Base-by-base conservation (phyloP, 1,140 invertebrate genomes). In the Diprion similis region DNA sequence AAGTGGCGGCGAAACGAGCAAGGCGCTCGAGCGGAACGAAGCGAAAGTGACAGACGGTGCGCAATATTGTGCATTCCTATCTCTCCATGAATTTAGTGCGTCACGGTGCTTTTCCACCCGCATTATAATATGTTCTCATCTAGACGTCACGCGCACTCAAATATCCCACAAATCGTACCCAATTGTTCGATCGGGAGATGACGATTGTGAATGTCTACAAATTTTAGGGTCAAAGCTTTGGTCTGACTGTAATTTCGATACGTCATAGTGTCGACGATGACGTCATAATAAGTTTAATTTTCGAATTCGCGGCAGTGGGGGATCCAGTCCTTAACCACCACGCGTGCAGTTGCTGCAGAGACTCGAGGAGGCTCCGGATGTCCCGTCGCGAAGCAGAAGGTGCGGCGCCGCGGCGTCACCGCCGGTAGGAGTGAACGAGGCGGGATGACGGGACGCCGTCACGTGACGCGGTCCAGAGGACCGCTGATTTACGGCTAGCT, bases 401-500 rank as follows among this genome's bases (percentile, higher is more conserved):
- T 59, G 51, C 51, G 51, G 51, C 51, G 51, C n/a, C n/a, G 51
- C 51, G 51, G 51, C 51, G 51, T 59, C 51, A 59, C n/a, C 51
- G 24, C 51, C 51, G 51, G n/a, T n/a, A n/a, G n/a, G n/a, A 59
- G 51, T 59, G n/a, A 59, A 59, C 6, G 51, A 59, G 51, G 9
- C n/a, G 51, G 51, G 51, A 59, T 6, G 51, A 59, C 51, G 51
- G 75, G 78, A 81, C 71, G 79, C 84, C 82, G 80, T 82, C 81
- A 78, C 79, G 78, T 80, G 77, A 84, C 70, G 78, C 75, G 75
- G 66, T 59, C 51, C n/a, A 59, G 51, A 59, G n/a, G 51, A 13
- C 51, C 51, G 70, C 78, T 84, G 83, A 86, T 85, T 85, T 86
- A 86, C 80, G 73, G 79, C 78, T 76, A 77, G 78, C 84, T 83